These are phyloP conservation scores for Wiebesia pumilae DNA, from an alignment of 1,140 invertebrate genomes.

Conservation along the genomic window DNA sequence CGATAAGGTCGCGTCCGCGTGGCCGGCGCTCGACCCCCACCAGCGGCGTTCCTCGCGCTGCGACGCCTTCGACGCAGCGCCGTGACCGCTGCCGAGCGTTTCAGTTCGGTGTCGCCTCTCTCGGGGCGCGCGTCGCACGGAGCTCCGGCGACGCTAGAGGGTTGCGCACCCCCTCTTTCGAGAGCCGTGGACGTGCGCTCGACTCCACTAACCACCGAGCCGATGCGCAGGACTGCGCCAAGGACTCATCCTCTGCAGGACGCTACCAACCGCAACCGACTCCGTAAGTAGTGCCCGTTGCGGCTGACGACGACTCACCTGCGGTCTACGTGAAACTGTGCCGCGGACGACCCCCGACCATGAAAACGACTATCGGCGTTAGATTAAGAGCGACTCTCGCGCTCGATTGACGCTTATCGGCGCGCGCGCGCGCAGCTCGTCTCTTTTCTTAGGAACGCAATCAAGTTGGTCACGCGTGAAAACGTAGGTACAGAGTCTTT, in stretches of 20 bases:
- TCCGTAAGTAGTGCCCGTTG: not conserved
- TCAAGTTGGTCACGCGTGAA: not conserved
- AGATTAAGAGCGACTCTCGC: too few species aligned
- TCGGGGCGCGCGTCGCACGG: not conserved
- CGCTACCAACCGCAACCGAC: not conserved
- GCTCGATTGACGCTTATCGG: too few species aligned
- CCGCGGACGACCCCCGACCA: too few species aligned
- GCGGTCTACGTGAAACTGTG: too few species aligned
- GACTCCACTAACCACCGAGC: too few species aligned
- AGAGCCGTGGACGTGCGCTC: not conserved
- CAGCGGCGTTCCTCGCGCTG: not conserved
- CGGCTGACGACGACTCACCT: too few species aligned
- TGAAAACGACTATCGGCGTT: too few species aligned
- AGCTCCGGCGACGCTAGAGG: not conserved
- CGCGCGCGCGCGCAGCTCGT: too few species aligned
- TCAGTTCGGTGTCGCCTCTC: conserved; percentile 14
- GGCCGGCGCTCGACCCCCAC: conserved; percentile 26
- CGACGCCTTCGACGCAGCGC: not conserved
- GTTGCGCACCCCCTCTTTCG: conserved; percentile 1
- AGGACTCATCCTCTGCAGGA: too few species aligned
- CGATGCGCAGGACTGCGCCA: too few species aligned
- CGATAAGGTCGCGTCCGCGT: conserved; percentile 22
- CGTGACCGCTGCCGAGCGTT: not conserved
- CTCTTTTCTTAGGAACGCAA: too few species aligned
- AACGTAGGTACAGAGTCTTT: not conserved